Conservation (phyloP, 2,797 vertebrate species). For the Enteromius viviparus region DNA sequence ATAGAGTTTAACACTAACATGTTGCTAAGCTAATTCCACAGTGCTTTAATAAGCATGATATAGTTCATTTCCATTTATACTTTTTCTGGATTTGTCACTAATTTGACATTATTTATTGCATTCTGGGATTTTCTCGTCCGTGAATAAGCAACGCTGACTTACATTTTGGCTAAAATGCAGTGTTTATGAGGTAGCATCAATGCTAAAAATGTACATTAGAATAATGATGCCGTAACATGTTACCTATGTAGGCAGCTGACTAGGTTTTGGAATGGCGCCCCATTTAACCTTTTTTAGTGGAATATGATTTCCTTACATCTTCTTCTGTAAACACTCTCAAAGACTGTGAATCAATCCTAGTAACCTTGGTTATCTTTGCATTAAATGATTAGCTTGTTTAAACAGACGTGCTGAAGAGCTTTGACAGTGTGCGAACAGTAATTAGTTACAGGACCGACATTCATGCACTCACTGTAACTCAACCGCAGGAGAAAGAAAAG, state of each 20-base stretch:
- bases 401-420: constrained; percentile 51
- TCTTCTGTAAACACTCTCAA: constrained; percentile 43
- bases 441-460: constrained; percentile 57
- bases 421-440: constrained; percentile 56
- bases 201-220: not conserved
- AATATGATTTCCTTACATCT: constrained; percentile 16
- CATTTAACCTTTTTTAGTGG: constrained; percentile 15
- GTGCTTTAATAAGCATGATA: not conserved
- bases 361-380: constrained; percentile 47
- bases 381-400: constrained; percentile 51
- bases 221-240: not conserved
- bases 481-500: constrained; percentile 51
- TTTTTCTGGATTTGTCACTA: not conserved
- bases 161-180: not conserved
- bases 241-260: constrained; percentile 5
- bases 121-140: not conserved
- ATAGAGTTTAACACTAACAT: not conserved
- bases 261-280: constrained; percentile 5
- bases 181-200: not conserved
- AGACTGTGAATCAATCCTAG: constrained; percentile 34
- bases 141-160: not conserved
- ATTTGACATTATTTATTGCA: not conserved
- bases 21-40: not conserved
- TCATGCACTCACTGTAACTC: constrained; percentile 51
- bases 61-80: not conserved